Percentiles rank a stretch among this genome's conserved stretches.
Evolutionary conservation across 2,888 invertebrate genomes (phyloP).

Genomic region (Cantharis rufa): DNA sequence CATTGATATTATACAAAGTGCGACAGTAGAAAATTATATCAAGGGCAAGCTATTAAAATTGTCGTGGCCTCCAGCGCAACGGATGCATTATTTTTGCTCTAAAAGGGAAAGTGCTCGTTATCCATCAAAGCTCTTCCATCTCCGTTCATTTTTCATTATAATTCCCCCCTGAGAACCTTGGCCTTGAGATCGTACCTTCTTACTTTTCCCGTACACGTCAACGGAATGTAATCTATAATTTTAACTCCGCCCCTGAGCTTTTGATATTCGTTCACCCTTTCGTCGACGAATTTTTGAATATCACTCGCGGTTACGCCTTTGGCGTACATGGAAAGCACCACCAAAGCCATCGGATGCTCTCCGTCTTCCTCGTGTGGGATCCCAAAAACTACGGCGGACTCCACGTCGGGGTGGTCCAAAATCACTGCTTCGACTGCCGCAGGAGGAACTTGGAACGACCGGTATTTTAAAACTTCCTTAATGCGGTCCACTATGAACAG

Average conservation of each 20-base stretch:
- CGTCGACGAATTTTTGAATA: neutral
- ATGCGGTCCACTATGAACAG: conserved; percentile 56
- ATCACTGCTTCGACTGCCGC: conserved; percentile 77
- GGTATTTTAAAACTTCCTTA: conserved; percentile 58
- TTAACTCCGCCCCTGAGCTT: conserved; percentile 7
- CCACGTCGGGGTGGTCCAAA: conserved; percentile 68
- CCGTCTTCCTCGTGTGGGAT: conserved; percentile 69
- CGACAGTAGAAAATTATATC: neutral
- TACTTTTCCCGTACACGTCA: conserved; percentile 1
- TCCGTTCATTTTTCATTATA: neutral
- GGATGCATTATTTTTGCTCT: neutral
- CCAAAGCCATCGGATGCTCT: conserved; percentile 67
- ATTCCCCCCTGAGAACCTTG: neutral
- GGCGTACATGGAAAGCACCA: conserved; percentile 33
- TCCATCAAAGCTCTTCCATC: neutral
- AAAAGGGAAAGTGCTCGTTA: neutral
- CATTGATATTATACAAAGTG: neutral
- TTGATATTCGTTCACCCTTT: neutral
- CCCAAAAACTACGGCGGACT: conserved; percentile 81
- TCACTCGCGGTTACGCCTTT: neutral
- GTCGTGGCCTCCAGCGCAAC: neutral
- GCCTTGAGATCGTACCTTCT: neutral
- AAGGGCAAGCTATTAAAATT: neutral
- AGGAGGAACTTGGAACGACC: conserved; percentile 64
- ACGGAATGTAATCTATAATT: conserved; percentile 3